Percentiles rank a stretch among this genome's conserved stretches.
Evolutionary conservation across 2,888 invertebrate genomes (phyloP).

Genomic region (Ametastegia equiseti): DNA sequence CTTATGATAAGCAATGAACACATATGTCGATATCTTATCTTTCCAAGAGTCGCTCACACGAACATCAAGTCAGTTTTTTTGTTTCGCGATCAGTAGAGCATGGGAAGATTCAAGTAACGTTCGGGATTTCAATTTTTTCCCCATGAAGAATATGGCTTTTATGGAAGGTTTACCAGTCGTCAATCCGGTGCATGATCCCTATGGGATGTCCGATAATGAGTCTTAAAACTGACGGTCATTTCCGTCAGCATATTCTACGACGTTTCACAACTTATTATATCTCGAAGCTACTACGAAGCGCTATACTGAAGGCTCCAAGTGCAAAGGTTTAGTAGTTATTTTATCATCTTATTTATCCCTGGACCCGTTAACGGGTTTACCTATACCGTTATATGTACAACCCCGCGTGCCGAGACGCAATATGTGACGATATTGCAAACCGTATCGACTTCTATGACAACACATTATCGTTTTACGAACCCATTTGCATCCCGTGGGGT

Average conservation of each 20-base stretch:
- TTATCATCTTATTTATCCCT: neutral
- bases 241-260: neutral
- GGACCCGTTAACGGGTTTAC: neutral
- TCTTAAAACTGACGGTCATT: neutral
- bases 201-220: neutral
- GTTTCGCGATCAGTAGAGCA: neutral
- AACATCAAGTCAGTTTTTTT: neutral
- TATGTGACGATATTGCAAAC: neutral
- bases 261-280: neutral
- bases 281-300: neutral
- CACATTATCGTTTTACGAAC: slow-evolving; percentile 19
- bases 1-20: neutral
- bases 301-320: neutral
- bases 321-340: neutral
- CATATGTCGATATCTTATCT: neutral
- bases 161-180: neutral
- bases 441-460: neutral
- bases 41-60: neutral
- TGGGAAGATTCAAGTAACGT: neutral
- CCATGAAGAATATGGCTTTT: neutral
- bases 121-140: neutral
- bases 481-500: slow-evolving; percentile 50
- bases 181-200: neutral
- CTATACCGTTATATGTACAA: too few species aligned
- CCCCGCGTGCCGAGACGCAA: neutral